Conservation (phyloP, 2,113 vertebrate genomes). For the Cercopithecus mona region DNA sequence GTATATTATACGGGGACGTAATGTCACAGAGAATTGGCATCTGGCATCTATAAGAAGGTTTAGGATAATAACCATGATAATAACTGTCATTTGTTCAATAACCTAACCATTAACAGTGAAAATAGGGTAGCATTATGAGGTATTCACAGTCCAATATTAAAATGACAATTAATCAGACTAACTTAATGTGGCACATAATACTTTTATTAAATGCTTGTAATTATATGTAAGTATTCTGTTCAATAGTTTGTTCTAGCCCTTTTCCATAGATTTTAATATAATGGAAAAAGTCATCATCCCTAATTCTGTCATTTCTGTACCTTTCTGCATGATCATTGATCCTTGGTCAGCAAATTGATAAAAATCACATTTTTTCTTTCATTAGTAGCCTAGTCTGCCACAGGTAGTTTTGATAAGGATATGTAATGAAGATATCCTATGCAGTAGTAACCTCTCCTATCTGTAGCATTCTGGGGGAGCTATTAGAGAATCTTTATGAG, state of each 20-base stretch:
- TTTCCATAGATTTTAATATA: conserved; percentile 29
- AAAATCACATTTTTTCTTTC: neutral
- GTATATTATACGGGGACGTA: neutral
- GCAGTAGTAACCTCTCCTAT: neutral
- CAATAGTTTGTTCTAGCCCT: neutral
- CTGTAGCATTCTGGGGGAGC: neutral
- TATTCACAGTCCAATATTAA: neutral
- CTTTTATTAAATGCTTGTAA: conserved; percentile 22
- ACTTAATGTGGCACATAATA: neutral
- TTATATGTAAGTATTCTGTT: neutral
- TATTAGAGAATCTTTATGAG: neutral
- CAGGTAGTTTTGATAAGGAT: neutral
- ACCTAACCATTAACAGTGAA: neutral
- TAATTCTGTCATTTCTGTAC: neutral
- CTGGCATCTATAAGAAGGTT: neutral
- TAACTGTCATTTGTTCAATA: neutral
- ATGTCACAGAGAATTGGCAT: neutral
- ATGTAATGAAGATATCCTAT: neutral
- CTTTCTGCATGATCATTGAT: neutral
- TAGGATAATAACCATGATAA: neutral
- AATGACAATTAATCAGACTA: neutral
- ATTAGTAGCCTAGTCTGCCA: neutral
- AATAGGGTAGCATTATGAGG: neutral
- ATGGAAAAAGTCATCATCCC: neutral
- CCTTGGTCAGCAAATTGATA: neutral